Conservation (phyloP, 2,797 vertebrate species). For the Acrossocheilus wenchowensis region DNA sequence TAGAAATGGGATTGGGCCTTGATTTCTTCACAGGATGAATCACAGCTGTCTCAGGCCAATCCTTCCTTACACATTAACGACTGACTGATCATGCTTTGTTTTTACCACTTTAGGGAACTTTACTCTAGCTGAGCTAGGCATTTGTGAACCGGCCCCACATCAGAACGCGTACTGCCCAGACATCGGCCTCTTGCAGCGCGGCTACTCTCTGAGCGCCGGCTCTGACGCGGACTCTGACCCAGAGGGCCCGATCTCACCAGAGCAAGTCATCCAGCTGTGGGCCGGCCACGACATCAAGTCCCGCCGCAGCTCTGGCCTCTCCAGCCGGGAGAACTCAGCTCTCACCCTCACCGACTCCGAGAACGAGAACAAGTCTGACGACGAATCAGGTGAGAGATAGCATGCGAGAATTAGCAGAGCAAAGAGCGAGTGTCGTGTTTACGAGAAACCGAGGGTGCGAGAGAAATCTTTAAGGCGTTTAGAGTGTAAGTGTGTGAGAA, state of each 20-base stretch:
- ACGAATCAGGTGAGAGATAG: slow-evolving; percentile 83
- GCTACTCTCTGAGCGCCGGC: slow-evolving; percentile 81
- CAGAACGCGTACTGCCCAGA: slow-evolving; percentile 85
- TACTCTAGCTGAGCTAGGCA: slow-evolving; percentile 86
- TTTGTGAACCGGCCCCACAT: slow-evolving; percentile 85
- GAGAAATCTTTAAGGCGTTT: slow-evolving; percentile 35
- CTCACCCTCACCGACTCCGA: slow-evolving; percentile 90
- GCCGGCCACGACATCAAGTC: slow-evolving; percentile 82
- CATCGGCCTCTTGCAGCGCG: slow-evolving; percentile 83
- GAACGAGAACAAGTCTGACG: slow-evolving; percentile 89
- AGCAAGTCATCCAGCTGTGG: slow-evolving; percentile 87
- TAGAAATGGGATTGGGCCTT: too few species aligned
- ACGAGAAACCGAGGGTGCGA: slow-evolving; percentile 26
- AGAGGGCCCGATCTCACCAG: slow-evolving; percentile 84
- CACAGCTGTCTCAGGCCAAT: not conserved
- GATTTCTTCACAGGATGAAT: not conserved
- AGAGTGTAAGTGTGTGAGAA: slow-evolving; percentile 19
- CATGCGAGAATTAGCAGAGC: slow-evolving; percentile 9
- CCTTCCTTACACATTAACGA: not conserved
- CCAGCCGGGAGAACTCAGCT: slow-evolving; percentile 88
- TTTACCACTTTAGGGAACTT: slow-evolving; percentile 74
- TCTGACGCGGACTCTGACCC: slow-evolving; percentile 86
- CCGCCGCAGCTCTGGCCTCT: slow-evolving; percentile 84
- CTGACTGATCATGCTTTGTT: slow-evolving; percentile 7
- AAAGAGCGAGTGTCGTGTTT: not conserved